phyloP scores from a whole-genome alignment of 2,888 invertebrate species.

The Epicampocera succincta region DNA sequence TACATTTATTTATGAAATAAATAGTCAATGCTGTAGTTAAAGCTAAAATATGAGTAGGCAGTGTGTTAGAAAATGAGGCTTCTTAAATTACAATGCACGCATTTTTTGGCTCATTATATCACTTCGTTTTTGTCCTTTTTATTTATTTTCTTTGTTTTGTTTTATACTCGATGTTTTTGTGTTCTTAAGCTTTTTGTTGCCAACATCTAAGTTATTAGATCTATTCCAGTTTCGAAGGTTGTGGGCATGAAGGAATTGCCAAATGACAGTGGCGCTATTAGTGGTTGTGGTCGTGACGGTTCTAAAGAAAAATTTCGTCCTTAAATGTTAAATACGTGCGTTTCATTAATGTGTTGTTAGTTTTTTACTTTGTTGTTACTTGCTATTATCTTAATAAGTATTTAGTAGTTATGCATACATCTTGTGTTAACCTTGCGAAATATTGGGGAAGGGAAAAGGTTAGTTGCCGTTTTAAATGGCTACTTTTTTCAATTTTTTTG shows the following conservation, averaged over 20 bases:
- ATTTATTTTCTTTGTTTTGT: background rate
- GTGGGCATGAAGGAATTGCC: conserved; percentile 19
- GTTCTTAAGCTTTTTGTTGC: conserved; percentile 31
- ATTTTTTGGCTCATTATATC: conserved; percentile 71
- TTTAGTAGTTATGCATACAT: conserved; percentile 16
- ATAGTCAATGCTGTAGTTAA: conserved; percentile 56
- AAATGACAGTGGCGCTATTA: background rate
- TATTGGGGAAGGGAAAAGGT: background rate
- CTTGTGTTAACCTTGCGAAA: conserved; percentile 29
- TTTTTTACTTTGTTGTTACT: background rate
- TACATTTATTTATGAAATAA: conserved; percentile 49
- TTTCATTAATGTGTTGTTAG: conserved; percentile 30
- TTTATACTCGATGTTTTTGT: conserved; percentile 1
- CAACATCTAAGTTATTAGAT: conserved; percentile 37
- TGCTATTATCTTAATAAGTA: conserved; percentile 23
- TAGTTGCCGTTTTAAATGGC: background rate
- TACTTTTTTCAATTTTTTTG: no score
- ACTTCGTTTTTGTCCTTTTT: conserved; percentile 46
- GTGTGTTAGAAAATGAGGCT: conserved; percentile 60
- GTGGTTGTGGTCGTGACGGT: background rate
- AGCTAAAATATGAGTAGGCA: conserved; percentile 47
- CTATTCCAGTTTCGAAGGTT: conserved; percentile 41
- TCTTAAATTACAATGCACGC: conserved; percentile 72
- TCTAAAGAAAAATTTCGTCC: conserved; percentile 39
- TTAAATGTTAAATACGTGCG: conserved; percentile 60